These are phyloP conservation scores for Urocynchramus pylzowi DNA, from an alignment of 2,113 vertebrate species.

Conservation along the genomic window DNA sequence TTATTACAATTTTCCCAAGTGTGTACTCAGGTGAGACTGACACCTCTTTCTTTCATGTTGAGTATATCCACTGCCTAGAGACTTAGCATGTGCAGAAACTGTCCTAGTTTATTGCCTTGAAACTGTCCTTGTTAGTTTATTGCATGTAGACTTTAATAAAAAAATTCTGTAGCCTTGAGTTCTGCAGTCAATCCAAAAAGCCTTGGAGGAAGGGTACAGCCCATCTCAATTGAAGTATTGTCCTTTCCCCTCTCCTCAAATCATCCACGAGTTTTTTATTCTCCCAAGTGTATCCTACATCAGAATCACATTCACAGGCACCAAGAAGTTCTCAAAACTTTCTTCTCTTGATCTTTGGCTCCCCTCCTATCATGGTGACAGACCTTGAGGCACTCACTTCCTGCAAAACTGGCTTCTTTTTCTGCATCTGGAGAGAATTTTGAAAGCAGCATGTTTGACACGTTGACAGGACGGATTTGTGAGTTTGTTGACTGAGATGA, in stretches of 20 bases:
- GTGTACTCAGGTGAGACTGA: background rate
- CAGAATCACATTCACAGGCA: background rate
- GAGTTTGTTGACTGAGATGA: background rate
- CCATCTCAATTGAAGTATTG: background rate
- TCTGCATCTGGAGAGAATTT: background rate
- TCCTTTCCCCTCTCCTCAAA: background rate
- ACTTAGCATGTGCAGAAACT: background rate
- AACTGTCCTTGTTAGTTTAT: background rate
- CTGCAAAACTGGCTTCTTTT: background rate
- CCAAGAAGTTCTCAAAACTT: background rate
- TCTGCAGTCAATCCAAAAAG: background rate
- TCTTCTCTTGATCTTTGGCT: background rate
- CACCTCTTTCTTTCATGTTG: background rate
- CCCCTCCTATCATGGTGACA: background rate
- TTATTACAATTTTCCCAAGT: background rate
- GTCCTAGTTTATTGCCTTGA: too few species aligned
- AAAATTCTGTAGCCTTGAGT: background rate
- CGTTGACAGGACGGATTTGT: background rate
- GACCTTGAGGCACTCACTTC: background rate
- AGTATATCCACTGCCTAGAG: background rate
- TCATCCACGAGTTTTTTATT: background rate
- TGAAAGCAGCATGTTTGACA: background rate
- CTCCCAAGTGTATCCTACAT: background rate
- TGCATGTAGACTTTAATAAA: background rate
- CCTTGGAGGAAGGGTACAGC: background rate